Evolutionary conservation across 2,797 vertebrate genomes (phyloP).

Genomic region (Channallabes apus): DNA sequence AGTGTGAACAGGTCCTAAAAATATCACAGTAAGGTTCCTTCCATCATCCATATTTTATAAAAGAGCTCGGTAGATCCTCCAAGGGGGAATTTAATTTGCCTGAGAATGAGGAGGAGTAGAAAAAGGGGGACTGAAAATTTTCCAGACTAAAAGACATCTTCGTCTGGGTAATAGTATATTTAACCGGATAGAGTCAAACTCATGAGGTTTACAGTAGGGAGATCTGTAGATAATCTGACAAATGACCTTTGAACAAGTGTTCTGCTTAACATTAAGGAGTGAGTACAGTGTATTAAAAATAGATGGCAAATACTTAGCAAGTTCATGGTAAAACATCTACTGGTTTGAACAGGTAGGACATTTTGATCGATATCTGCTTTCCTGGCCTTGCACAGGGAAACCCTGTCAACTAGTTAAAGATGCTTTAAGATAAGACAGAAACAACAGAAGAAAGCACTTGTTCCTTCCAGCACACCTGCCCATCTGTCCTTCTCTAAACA

Average conservation of each 20-base stretch:
- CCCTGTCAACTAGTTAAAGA: neutral
- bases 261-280: neutral
- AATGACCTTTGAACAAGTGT: neutral
- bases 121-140: neutral
- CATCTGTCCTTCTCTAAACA: neutral
- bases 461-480: neutral
- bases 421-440: neutral
- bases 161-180: neutral
- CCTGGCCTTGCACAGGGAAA: neutral
- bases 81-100: neutral
- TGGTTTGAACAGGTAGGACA: neutral
- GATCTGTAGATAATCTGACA: neutral
- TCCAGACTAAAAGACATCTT: neutral
- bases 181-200: neutral
- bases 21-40: neutral
- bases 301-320: neutral
- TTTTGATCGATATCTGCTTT: neutral
- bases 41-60: neutral
- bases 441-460: neutral
- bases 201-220: neutral
- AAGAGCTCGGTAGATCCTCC: neutral
- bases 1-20: neutral
- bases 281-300: neutral
- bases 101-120: neutral
- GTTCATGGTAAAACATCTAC: neutral